These are phyloP conservation scores for Lordiphosa fenestrarum DNA, from an alignment of 2,888 invertebrate species.

Conservation along the genomic window DNA sequence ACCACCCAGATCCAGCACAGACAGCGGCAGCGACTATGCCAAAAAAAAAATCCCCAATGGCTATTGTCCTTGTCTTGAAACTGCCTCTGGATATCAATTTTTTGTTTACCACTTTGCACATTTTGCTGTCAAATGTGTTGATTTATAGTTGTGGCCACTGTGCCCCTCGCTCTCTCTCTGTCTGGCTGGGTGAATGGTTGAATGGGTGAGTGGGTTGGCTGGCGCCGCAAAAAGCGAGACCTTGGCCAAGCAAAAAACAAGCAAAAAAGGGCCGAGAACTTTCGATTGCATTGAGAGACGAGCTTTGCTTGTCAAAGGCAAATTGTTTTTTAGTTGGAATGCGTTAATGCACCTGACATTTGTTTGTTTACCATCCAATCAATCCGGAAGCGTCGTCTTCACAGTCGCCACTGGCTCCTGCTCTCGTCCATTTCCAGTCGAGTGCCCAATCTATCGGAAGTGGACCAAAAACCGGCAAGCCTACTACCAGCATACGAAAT, in stretches of 20 bases:
- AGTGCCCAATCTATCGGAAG: constrained; percentile 25
- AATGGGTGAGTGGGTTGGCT: not conserved
- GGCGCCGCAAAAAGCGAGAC: constrained; percentile 16
- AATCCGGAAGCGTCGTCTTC: not conserved
- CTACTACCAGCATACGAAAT: constrained; percentile 22
- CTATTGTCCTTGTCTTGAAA: constrained; percentile 1
- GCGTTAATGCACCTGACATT: constrained; percentile 36
- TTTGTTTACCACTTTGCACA: constrained; percentile 56
- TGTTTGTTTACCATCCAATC: constrained; percentile 18
- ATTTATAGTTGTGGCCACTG: constrained; percentile 50
- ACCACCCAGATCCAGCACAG: constrained; percentile 17
- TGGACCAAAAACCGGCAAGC: constrained; percentile 12
- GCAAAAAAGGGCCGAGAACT: constrained; percentile 1
- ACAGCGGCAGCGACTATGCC: not conserved
- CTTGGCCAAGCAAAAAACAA: constrained; percentile 3
- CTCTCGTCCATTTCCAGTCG: constrained; percentile 20
- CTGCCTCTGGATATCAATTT: constrained; percentile 18
- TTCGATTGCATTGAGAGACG: constrained; percentile 18
- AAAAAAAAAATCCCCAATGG: constrained; percentile 3
- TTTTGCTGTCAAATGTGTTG: constrained; percentile 63
- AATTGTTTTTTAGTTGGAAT: constrained; percentile 35
- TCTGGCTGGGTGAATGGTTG: not conserved
- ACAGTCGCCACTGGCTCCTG: constrained; percentile 1
- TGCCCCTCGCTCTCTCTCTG: constrained; percentile 17
- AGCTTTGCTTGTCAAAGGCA: constrained; percentile 14